Percentiles rank a stretch among this genome's conserved stretches.
Conservation (phyloP, 2,113 vertebrate species). For the Pelmatolapia mariae region DNA sequence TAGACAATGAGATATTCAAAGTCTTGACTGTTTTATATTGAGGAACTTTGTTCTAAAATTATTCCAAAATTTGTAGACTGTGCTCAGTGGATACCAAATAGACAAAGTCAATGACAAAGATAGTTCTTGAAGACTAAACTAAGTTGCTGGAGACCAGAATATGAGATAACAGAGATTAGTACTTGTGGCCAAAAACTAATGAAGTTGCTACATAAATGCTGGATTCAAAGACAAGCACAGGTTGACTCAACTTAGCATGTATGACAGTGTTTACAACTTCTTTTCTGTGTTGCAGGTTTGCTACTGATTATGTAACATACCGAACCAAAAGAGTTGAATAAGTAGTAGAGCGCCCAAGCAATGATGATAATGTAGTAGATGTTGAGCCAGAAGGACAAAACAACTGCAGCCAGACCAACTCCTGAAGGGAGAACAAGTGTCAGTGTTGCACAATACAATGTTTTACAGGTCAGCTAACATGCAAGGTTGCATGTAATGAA, state of each 20-base stretch:
- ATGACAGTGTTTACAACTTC: background rate
- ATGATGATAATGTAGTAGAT: constrained; percentile 92
- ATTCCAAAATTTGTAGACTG: background rate
- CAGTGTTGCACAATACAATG: background rate
- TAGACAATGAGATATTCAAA: background rate
- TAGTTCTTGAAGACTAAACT: background rate
- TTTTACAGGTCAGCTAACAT: background rate
- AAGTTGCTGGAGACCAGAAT: background rate
- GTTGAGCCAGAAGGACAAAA: constrained; percentile 90
- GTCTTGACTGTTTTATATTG: background rate
- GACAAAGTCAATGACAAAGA: background rate
- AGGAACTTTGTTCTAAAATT: background rate
- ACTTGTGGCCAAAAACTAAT: background rate
- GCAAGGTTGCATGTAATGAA: background rate
- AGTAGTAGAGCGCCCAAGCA: constrained; percentile 88
- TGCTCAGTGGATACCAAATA: background rate
- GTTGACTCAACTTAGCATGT: background rate
- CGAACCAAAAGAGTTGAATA: constrained; percentile 83
- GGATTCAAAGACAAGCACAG: background rate
- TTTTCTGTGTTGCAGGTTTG: background rate
- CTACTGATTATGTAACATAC: constrained; percentile 51
- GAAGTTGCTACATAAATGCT: background rate
- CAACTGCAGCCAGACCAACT: constrained; percentile 83
- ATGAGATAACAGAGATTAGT: background rate
- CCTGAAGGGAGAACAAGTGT: constrained; percentile 48